A percentile compares a stretch with the other conserved stretches of the same genome.
Evolutionary conservation across 2,113 vertebrate species (phyloP).

Genomic region (Silurus asotus): DNA sequence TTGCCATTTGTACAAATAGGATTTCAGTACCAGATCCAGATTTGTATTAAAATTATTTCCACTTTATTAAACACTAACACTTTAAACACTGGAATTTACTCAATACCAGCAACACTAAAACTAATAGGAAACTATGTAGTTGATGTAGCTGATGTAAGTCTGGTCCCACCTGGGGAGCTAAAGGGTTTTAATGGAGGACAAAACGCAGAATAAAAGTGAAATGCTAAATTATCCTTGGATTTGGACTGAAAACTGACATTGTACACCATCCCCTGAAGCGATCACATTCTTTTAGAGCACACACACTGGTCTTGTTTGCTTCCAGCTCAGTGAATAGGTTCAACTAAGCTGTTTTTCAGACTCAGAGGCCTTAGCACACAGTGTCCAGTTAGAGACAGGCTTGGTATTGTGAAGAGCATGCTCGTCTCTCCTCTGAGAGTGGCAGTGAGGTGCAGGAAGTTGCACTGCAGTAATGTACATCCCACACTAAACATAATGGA

Average conservation of each 20-base stretch:
- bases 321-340: constrained; percentile 51
- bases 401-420: constrained; percentile 54
- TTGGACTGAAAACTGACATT: constrained; percentile 10
- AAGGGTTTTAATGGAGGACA: background rate
- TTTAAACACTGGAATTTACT: background rate
- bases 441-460: constrained; percentile 35
- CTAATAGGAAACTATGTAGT: background rate
- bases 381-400: constrained; percentile 30
- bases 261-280: constrained; percentile 14
- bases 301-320: constrained; percentile 53
- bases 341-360: constrained; percentile 48
- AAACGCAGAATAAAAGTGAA: background rate
- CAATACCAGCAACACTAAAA: background rate
- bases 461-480: constrained; percentile 53
- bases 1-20: background rate
- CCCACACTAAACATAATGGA: constrained; percentile 71
- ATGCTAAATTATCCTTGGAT: background rate
- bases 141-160: background rate
- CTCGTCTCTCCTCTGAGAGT: constrained; percentile 51
- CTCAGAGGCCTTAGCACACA: background rate
- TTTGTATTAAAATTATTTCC: background rate
- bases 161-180: background rate
- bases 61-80: background rate
- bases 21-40: background rate
- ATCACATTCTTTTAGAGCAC: constrained; percentile 35